These are phyloP conservation scores for Tetanocera ferruginea DNA, from an alignment of 2,888 invertebrate genomes.

Conservation along the genomic window DNA sequence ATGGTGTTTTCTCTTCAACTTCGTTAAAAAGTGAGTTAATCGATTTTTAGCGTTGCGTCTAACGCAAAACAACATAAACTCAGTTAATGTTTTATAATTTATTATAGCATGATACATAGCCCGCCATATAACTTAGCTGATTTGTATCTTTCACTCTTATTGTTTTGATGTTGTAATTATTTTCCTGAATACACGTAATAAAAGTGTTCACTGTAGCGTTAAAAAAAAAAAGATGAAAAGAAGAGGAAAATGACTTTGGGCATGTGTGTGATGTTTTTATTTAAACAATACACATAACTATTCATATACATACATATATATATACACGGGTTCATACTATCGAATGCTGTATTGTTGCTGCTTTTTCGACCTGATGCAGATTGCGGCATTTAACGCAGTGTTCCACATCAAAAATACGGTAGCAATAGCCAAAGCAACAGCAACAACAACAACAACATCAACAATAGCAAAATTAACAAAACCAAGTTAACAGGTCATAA, in stretches of 20 bases:
- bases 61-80: neutral
- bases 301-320: too few relatives aligned
- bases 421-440: neutral
- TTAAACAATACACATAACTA: neutral
- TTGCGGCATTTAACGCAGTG: constrained; percentile 30
- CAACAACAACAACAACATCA: neutral
- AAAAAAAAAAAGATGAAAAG: constrained; percentile 7
- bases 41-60: too few relatives aligned
- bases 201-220: constrained; percentile 35
- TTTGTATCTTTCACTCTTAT: neutral
- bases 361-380: constrained; percentile 8
- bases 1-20: too few relatives aligned
- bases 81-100: neutral
- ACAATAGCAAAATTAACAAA: neutral
- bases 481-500: constrained; percentile 21
- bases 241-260: neutral
- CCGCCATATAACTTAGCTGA: neutral
- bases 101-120: neutral
- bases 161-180: neutral
- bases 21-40: too few relatives aligned
- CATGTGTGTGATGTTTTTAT: constrained; percentile 3
- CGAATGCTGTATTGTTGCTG: neutral
- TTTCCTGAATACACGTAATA: neutral
- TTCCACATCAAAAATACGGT: neutral
- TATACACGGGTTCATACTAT: neutral